Conservation (phyloP, 2,113 vertebrate species). For the Setophaga kirtlandii region DNA sequence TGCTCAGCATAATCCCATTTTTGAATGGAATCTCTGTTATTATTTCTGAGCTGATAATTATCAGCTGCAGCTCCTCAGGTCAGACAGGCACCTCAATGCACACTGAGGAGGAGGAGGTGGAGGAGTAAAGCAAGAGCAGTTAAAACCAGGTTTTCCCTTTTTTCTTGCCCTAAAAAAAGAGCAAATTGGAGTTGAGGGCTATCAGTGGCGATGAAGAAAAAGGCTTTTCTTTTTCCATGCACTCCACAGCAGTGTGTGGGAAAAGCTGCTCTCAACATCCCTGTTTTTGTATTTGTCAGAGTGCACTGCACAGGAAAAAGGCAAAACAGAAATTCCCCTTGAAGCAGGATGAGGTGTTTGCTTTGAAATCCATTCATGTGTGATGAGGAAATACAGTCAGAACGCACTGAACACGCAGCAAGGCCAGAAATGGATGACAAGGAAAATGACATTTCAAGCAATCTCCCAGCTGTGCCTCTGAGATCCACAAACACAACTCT, state of each 20-base stretch:
- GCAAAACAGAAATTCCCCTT: not conserved
- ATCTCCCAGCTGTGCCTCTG: not conserved
- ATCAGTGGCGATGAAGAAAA: slow-evolving; percentile 40
- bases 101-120: not conserved
- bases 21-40: not conserved
- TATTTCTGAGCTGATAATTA: not conserved
- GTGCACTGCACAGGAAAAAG: not conserved
- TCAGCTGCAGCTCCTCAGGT: not conserved
- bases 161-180: not conserved
- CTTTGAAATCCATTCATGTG: not conserved
- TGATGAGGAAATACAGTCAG: not conserved
- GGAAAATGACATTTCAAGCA: not conserved
- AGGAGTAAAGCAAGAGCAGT: not conserved
- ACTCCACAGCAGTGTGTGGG: not conserved
- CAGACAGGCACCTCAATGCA: not conserved
- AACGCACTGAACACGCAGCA: not conserved
- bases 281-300: fast-evolving
- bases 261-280: not conserved
- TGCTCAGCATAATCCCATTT: not conserved
- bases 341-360: not conserved
- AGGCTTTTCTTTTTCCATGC: not conserved
- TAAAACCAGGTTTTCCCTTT: not conserved
- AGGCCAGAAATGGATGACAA: not conserved
- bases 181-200: not conserved
- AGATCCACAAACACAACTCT: not conserved